These are phyloP conservation scores for Phrynocephalus vlangalii DNA, from an alignment of 2,797 vertebrate genomes.

Conservation along the genomic window DNA sequence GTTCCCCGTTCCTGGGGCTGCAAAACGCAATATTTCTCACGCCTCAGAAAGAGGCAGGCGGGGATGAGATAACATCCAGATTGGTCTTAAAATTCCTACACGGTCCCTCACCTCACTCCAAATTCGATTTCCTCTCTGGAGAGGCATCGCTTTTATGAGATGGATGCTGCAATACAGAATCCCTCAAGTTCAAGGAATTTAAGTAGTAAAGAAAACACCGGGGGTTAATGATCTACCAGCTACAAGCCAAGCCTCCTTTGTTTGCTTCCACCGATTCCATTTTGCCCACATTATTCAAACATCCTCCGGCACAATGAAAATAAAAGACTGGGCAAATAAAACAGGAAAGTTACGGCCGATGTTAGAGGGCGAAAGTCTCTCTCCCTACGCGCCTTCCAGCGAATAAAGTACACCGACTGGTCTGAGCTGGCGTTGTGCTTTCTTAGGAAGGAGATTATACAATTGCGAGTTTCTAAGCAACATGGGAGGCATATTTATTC, in stretches of 20 bases:
- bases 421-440: not conserved
- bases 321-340: conserved; percentile 4
- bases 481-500: conserved; percentile 12
- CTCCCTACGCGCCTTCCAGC: not conserved
- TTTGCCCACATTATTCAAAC: conserved; percentile 7
- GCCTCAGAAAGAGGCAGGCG: not conserved
- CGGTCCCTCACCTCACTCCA: not conserved
- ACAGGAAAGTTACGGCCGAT: not conserved
- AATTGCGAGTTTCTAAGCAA: not conserved
- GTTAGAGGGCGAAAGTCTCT: conserved; percentile 9
- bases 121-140: conserved; percentile 1
- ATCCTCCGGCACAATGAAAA: conserved; percentile 5
- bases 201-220: not conserved
- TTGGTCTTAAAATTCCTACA: not conserved
- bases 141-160: not conserved
- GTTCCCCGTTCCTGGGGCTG: not conserved
- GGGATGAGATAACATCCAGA: not conserved
- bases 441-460: conserved; percentile 5
- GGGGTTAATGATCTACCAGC: conserved; percentile 10
- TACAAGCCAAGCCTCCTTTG: conserved; percentile 11
- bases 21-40: not conserved
- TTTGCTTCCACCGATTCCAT: not conserved
- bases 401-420: not conserved
- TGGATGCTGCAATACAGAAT: not conserved
- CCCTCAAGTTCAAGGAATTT: not conserved